phyloP scores from a whole-genome alignment of 1,140 invertebrate genomes.

The Polyergus mexicanus region DNA sequence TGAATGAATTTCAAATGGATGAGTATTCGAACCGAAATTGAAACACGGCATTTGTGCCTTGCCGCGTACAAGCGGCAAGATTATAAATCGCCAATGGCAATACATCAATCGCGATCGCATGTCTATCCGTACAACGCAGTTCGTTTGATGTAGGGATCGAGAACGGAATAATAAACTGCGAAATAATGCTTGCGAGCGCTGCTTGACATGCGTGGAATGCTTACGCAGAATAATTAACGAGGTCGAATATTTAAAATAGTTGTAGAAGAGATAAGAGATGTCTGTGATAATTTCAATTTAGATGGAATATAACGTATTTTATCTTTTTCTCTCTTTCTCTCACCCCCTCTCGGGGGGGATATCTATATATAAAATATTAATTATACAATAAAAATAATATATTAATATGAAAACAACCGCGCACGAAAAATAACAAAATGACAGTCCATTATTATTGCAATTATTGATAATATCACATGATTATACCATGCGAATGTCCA shows the following conservation, averaged over 20 bases:
- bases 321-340: no score
- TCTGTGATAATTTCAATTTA: background rate
- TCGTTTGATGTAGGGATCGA: conserved; percentile 32
- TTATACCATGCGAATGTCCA: background rate
- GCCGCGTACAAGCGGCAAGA: background rate
- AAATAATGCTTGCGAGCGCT: conserved; percentile 1
- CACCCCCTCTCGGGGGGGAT: no score
- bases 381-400: background rate
- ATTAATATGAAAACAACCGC: background rate
- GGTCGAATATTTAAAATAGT: conserved; percentile 44
- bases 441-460: background rate
- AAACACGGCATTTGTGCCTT: conserved; percentile 15
- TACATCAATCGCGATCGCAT: conserved; percentile 28
- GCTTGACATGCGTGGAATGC: conserved; percentile 20
- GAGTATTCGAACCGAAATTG: conserved; percentile 2
- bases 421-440: background rate
- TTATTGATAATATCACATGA: conserved; percentile 15
- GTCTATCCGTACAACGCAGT: background rate
- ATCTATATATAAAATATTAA: no score
- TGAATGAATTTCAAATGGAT: background rate
- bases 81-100: conserved; percentile 4
- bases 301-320: background rate
- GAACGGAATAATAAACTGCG: background rate
- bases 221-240: conserved; percentile 30
- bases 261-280: background rate